Evolutionary conservation across 2,113 vertebrate genomes (phyloP).

Genomic region (Ictidomys tridecemlineatus): DNA sequence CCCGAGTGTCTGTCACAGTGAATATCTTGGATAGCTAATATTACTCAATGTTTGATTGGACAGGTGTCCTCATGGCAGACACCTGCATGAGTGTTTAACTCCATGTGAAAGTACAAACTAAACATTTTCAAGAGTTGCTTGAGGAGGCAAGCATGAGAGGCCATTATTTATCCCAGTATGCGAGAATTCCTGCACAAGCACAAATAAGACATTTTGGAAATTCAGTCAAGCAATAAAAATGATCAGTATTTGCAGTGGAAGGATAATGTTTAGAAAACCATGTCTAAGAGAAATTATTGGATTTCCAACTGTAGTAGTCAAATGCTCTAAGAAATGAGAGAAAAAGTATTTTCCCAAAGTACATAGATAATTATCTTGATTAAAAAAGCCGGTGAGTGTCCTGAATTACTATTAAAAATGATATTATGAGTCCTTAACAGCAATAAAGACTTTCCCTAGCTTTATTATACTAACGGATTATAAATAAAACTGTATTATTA

Average conservation of each 20-base stretch:
- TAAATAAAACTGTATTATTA: slow-evolving; percentile 67
- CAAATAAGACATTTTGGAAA: slow-evolving; percentile 52
- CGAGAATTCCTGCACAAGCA: not conserved
- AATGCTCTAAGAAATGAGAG: not conserved
- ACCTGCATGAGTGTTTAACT: not conserved
- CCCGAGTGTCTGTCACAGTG: not conserved
- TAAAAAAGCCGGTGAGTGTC: not conserved
- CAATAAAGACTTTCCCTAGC: not conserved
- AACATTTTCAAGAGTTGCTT: not conserved
- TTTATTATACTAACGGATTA: slow-evolving; percentile 61
- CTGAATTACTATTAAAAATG: slow-evolving; percentile 50
- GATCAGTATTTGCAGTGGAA: not conserved
- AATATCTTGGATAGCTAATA: not conserved
- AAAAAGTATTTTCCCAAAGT: not conserved
- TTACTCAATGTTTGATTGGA: not conserved
- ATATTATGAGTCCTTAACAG: not conserved
- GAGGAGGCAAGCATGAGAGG: slow-evolving; percentile 15
- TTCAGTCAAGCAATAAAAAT: slow-evolving; percentile 45
- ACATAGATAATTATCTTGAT: slow-evolving; percentile 34
- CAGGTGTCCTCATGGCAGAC: not conserved
- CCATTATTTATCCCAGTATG: not conserved
- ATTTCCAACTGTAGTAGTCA: not conserved
- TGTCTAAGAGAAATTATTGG: not conserved
- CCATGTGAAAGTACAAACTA: not conserved
- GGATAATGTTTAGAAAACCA: slow-evolving; percentile 24